Conservation (phyloP, 1,140 invertebrate species). For the Chymomyza costata region DNA sequence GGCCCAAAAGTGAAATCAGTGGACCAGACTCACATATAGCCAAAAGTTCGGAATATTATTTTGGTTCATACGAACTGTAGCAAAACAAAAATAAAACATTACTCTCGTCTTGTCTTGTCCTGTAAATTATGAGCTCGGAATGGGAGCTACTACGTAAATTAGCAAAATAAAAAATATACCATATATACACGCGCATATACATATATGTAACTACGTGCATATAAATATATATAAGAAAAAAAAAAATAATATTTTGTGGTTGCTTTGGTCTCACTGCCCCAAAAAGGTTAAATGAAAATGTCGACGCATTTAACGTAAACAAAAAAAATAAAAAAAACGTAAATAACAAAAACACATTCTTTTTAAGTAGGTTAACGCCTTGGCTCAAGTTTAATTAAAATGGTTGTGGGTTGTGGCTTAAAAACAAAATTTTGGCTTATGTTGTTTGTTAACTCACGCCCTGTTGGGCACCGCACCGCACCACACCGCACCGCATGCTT, state of each 20-base stretch:
- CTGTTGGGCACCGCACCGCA: no score
- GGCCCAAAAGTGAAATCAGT: constrained; percentile 10
- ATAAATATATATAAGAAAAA: constrained; percentile 1
- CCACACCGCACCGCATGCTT: constrained; percentile 7
- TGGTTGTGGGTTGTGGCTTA: constrained; percentile 37
- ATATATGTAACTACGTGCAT: constrained; percentile 19
- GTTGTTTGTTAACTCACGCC: constrained; percentile 14
- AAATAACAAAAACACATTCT: constrained; percentile 9
- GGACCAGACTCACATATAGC: no score
- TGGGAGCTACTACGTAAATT: constrained; percentile 32
- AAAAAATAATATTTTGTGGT: not conserved
- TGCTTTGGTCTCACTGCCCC: not conserved
- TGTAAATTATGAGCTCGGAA: constrained; percentile 45
- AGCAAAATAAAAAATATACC: constrained; percentile 29
- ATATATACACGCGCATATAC: constrained; percentile 4
- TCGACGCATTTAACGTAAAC: constrained; percentile 46
- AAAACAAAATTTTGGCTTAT: constrained; percentile 31
- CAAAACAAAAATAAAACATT: constrained; percentile 49
- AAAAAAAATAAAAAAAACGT: constrained; percentile 16
- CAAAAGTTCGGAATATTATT: not conserved
- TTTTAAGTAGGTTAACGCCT: constrained; percentile 25
- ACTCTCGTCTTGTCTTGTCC: constrained; percentile 7
- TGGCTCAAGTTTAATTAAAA: constrained; percentile 54
- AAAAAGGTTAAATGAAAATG: constrained; percentile 57
- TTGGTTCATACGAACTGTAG: constrained; percentile 5